Percentiles rank a stretch among this genome's conserved stretches.
phyloP scores from a whole-genome alignment of 2,113 vertebrate species.

The Neopipo cinnamomea region DNA sequence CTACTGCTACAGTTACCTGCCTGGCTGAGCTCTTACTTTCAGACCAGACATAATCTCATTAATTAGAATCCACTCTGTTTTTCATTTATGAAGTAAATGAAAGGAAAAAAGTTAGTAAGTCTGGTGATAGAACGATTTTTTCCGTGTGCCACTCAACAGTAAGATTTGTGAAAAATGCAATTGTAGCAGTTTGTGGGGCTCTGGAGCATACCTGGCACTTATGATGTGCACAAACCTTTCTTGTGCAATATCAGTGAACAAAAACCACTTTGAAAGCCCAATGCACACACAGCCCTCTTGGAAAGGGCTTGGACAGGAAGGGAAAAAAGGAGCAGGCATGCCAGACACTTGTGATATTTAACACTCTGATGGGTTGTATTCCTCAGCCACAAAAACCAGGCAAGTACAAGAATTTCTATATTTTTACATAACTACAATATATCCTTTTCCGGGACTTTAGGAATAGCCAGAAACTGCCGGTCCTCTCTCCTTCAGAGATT shows the following conservation, averaged over 20 bases:
- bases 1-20: background rate
- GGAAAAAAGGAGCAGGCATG: background rate
- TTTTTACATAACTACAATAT: background rate
- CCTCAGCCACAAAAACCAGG: background rate
- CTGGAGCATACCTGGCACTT: background rate
- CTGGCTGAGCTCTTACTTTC: background rate
- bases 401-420: background rate
- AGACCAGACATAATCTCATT: background rate
- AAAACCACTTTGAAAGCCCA: background rate
- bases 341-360: background rate
- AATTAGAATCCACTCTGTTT: background rate
- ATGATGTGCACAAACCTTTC: background rate
- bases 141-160: background rate
- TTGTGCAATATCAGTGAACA: background rate
- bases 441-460: background rate
- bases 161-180: background rate
- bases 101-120: background rate
- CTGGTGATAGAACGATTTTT: background rate
- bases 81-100: background rate
- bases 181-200: background rate
- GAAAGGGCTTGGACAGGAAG: background rate
- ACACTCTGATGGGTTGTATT: background rate
- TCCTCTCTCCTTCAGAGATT: background rate
- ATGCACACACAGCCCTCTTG: rapidly evolving
- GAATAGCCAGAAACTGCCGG: background rate